phyloP scores from a whole-genome alignment of 2,797 vertebrate species.

The Semotilus atromaculatus region DNA sequence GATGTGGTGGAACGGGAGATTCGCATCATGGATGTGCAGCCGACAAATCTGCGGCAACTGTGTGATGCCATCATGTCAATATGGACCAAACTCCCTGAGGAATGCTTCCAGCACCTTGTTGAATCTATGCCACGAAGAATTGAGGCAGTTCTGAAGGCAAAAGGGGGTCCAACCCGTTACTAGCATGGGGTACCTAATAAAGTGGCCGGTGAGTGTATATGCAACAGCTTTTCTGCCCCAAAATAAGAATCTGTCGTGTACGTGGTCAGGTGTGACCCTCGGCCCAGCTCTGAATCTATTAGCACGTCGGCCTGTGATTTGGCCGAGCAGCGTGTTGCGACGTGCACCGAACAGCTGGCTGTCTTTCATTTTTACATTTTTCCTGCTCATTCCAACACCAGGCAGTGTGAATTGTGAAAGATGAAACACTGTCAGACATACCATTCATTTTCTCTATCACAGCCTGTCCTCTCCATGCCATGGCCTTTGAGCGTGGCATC shows the following conservation, averaged over 20 bases:
- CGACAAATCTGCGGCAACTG: too few relatives aligned
- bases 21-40: too few relatives aligned
- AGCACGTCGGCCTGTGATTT: background rate
- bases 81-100: too few relatives aligned
- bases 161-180: too few relatives aligned
- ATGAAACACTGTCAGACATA: background rate
- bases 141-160: too few relatives aligned
- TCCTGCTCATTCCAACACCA: slow-evolving; percentile 3
- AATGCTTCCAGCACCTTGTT: too few relatives aligned
- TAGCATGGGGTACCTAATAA: too few relatives aligned
- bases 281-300: slow-evolving; percentile 4
- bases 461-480: background rate
- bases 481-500: background rate
- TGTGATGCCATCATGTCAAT: too few relatives aligned
- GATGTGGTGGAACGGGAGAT: too few relatives aligned
- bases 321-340: background rate
- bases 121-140: too few relatives aligned
- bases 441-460: background rate
- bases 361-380: slow-evolving; percentile 16
- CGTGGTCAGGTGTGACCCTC: background rate
- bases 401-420: background rate
- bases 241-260: background rate
- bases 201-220: too few relatives aligned
- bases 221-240: background rate
- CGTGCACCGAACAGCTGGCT: background rate